Evolutionary conservation across 1,140 invertebrate species (phyloP).

Genomic region (Lepidurus couesii): DNA sequence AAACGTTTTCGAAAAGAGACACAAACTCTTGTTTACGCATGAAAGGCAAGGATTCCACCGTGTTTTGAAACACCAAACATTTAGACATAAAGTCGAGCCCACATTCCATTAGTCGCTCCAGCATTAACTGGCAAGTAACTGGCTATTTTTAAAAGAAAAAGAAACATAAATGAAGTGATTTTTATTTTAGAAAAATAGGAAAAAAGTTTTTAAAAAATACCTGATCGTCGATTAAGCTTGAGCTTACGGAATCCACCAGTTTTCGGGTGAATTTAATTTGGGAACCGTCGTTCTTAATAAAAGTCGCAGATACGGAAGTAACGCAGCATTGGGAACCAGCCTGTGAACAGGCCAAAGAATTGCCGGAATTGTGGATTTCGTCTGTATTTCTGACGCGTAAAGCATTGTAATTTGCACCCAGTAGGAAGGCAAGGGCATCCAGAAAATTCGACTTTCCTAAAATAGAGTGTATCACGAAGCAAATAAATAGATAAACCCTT

Average conservation of each 20-base stretch:
- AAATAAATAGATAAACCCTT: background rate
- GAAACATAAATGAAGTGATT: background rate
- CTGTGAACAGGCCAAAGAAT: background rate
- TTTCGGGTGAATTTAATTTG: background rate
- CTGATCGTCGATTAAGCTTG: background rate
- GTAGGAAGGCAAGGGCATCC: background rate
- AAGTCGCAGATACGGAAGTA: background rate
- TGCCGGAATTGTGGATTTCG: background rate
- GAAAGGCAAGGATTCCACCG: background rate
- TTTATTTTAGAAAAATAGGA: background rate
- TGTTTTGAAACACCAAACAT: background rate
- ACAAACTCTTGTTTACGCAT: background rate
- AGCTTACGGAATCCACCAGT: background rate
- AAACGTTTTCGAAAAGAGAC: background rate
- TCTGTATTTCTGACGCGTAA: background rate
- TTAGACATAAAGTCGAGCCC: background rate
- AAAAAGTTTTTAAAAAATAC: background rate
- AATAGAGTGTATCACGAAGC: background rate
- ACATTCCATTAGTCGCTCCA: background rate
- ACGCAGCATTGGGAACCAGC: background rate
- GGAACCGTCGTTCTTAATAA: background rate
- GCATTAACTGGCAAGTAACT: background rate
- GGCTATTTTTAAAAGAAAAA: background rate
- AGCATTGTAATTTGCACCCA: background rate
- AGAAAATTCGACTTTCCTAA: slow-evolving; percentile 8